A percentile compares a stretch with the other conserved stretches of the same genome.
These are phyloP conservation scores for Coryphaenoides rupestris DNA, from an alignment of 2,113 vertebrate species.

Conservation along the genomic window DNA sequence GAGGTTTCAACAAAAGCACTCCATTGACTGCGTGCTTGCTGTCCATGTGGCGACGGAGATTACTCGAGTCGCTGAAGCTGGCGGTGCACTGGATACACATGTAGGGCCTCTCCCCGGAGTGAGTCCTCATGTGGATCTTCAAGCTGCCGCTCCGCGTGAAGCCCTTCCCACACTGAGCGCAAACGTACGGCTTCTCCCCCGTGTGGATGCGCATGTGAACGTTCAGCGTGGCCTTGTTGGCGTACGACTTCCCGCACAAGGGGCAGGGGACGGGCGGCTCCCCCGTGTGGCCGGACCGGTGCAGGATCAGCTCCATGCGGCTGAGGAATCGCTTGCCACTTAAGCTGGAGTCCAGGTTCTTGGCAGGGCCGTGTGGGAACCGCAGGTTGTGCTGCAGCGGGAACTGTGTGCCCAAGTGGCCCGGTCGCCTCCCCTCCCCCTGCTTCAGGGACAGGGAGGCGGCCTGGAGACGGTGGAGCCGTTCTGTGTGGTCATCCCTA, in stretches of 20 bases:
- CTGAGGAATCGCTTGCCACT: conserved; percentile 48
- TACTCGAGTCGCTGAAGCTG: conserved; percentile 77
- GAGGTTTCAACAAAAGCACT: conserved; percentile 10
- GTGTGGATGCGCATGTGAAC: conserved; percentile 82
- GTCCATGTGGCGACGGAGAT: conserved; percentile 66
- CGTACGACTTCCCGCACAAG: conserved; percentile 76
- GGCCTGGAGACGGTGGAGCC: conserved; percentile 30
- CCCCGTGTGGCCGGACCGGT: conserved; percentile 53
- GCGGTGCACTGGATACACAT: conserved; percentile 71
- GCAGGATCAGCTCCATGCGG: conserved; percentile 54
- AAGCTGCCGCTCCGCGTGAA: conserved; percentile 80
- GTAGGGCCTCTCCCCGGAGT: conserved; percentile 81
- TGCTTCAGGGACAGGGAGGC: conserved; percentile 16
- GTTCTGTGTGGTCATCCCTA: conserved; percentile 39
- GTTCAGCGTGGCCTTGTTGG: conserved; percentile 74
- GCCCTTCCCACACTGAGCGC: conserved; percentile 76
- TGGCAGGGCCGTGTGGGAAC: conserved; percentile 23
- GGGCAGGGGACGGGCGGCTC: conserved; percentile 58
- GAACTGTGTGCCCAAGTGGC: conserved; percentile 39
- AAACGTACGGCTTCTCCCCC: conserved; percentile 79
- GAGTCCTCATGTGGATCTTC: conserved; percentile 78
- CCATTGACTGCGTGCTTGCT: conserved; percentile 55
- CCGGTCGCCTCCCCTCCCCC: conserved; percentile 24
- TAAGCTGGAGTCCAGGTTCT: conserved; percentile 54
- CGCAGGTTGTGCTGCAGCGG: conserved; percentile 33